Base-by-base conservation (phyloP, 2,888 invertebrate genomes). In the Bombylius major region DNA sequence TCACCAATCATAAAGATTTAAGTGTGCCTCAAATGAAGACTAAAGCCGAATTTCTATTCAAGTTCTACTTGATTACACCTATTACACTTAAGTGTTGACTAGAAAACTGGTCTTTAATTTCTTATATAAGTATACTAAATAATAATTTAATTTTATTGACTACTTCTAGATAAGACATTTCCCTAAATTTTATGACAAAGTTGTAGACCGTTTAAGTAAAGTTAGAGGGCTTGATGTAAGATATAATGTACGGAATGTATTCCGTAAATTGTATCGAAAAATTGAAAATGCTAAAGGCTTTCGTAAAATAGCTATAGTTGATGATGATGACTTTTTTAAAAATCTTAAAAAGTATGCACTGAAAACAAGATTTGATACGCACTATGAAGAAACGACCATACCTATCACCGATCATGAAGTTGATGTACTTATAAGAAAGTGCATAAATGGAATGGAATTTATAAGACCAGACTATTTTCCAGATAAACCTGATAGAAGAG, bases 221-320 rank as follows among this genome's bases (percentile, higher is more conserved):
- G 49, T 51, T 14, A 44, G 44, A 3, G 51, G 39, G 44, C 12
- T 57, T 51, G 54, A 57, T 49, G 33, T 36, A 4, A 49, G 51
- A 31, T 33, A 31, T 23, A 47, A 47, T 12, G 39, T 60, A 23
- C 54, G 56, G 3, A 55, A 56, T 46, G 55, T 59, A 33, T 60
- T 60, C 36, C 57, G 60, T 11, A 59, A 60, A 56, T 48, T 60
- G 8, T 60, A 60, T 45, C 57, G 60, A 14, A 60, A 60, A 55
- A 60, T 60, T 50, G 60, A 60, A 48, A 59, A 58, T 45, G 55
- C 51, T 13, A 57, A 59, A 44, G 60, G 60, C 13, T 56, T 56
- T 32, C 54, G 55, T 8, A 42, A 55, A 45, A 50, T 60, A 33
- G 46, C 50, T 11, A 42, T 54, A 6, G 58, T 59, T 36, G 58